Conservation (phyloP, 2,113 vertebrate genomes). For the Chionodraco myersi region DNA sequence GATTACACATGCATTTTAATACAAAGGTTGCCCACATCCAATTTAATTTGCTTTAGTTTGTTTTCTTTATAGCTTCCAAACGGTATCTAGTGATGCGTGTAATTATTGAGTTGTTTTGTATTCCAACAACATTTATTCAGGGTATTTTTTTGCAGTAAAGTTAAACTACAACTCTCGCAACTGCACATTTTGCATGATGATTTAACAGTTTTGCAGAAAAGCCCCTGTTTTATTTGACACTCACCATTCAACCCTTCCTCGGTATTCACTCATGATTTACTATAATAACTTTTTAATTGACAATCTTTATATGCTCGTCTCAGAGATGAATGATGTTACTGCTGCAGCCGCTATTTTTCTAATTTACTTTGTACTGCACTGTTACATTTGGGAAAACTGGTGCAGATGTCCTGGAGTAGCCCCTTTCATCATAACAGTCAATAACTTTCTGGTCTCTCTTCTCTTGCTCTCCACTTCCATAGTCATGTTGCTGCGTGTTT, state of each 20-base stretch:
- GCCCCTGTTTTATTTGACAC: slow-evolving; percentile 45
- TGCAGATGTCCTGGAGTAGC: slow-evolving; percentile 12
- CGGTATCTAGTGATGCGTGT: neutral
- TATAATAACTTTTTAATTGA: slow-evolving; percentile 52
- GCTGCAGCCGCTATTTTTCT: slow-evolving; percentile 40
- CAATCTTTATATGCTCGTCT: slow-evolving; percentile 41
- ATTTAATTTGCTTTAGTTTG: no score
- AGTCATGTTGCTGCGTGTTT: slow-evolving; percentile 2
- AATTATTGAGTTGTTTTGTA: neutral
- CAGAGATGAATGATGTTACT: slow-evolving; percentile 52
- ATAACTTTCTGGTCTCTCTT: slow-evolving; percentile 51
- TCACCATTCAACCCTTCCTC: slow-evolving; percentile 27
- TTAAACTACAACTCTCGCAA: slow-evolving; percentile 18
- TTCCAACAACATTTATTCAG: slow-evolving; percentile 7
- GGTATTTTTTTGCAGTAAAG: slow-evolving; percentile 37
- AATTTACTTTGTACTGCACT: slow-evolving; percentile 43
- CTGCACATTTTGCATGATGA: slow-evolving; percentile 31
- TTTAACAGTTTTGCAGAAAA: slow-evolving; percentile 44
- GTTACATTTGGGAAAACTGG: slow-evolving; percentile 23
- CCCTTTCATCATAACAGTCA: slow-evolving; percentile 52
- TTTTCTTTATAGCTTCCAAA: neutral
- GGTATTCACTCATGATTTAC: slow-evolving; percentile 32
- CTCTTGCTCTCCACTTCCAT: slow-evolving; percentile 29
- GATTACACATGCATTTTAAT: slow-evolving; percentile 28
- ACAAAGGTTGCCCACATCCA: slow-evolving; percentile 1